Evolutionary conservation across 2,888 invertebrate genomes (phyloP).

Genomic region (Hemicrepidius hirtus): DNA sequence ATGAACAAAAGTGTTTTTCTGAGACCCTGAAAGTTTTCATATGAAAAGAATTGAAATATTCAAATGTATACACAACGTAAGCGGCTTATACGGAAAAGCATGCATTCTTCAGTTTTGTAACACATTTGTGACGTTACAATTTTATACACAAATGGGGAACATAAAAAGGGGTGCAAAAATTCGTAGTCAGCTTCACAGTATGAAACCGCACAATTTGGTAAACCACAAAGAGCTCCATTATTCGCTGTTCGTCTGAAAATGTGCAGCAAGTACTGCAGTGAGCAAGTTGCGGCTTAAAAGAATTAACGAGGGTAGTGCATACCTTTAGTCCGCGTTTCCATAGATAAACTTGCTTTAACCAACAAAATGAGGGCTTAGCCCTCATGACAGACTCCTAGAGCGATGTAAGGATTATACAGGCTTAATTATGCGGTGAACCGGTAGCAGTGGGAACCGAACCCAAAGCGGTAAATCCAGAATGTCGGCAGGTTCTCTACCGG

Average conservation of each 20-base stretch:
- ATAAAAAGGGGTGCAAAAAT: background rate
- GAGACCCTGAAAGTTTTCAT: too few relatives aligned
- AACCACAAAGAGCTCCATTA: slow-evolving; percentile 8
- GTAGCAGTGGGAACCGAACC: slow-evolving; percentile 57
- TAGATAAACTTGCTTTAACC: slow-evolving; percentile 54
- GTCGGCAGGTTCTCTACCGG: slow-evolving; percentile 57
- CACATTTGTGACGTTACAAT: too few relatives aligned
- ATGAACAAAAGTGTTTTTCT: too few relatives aligned
- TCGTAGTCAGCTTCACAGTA: too few relatives aligned
- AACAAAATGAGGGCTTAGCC: slow-evolving; percentile 65
- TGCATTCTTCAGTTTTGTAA: too few relatives aligned
- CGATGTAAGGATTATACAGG: slow-evolving; percentile 65
- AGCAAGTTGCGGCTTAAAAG: slow-evolving; percentile 12
- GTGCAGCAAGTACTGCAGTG: slow-evolving; percentile 18
- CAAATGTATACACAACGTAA: too few relatives aligned
- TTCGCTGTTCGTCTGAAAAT: background rate
- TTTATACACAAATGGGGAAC: too few relatives aligned
- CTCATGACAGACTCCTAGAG: slow-evolving; percentile 63
- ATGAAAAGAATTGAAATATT: too few relatives aligned
- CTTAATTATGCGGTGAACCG: slow-evolving; percentile 66
- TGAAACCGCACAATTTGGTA: too few relatives aligned
- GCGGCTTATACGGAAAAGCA: too few relatives aligned
- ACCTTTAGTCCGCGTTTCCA: slow-evolving; percentile 36
- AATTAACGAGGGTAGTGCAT: slow-evolving; percentile 16
- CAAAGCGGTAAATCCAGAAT: slow-evolving; percentile 60